Percentiles rank a stretch among this genome's conserved stretches.
Conservation (phyloP, 1,140 invertebrate species). For the Halyomorpha halys region DNA sequence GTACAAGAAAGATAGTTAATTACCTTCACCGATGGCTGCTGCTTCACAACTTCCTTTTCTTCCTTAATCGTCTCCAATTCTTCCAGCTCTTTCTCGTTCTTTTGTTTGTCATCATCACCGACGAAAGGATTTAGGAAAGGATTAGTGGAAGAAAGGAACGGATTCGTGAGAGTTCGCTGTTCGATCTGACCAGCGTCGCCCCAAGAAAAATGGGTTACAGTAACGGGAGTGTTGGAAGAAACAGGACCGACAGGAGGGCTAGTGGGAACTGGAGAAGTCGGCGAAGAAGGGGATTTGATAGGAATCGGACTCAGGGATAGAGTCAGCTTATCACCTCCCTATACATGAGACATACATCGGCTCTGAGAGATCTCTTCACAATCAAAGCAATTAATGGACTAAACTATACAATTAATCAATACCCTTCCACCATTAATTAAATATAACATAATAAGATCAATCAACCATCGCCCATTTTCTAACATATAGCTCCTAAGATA, state of each 20-base stretch:
- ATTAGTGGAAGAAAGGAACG: conserved; percentile 37
- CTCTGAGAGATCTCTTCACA: no score
- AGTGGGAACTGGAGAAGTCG: conserved; percentile 26
- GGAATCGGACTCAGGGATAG: conserved; percentile 38
- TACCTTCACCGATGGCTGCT: conserved; percentile 9
- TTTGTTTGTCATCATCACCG: neutral
- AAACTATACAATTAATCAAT: no score
- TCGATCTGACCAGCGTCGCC: conserved; percentile 41
- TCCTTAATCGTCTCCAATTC: neutral
- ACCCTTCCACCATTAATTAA: no score
- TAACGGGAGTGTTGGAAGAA: conserved; percentile 40
- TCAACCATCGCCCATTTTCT: no score
- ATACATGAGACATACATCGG: conserved; percentile 16
- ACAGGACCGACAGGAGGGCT: conserved; percentile 21
- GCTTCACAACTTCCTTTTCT: neutral
- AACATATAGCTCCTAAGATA: no score
- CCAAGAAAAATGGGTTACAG: conserved; percentile 45
- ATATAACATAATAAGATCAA: no score
- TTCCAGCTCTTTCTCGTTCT: neutral
- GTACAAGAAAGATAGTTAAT: conserved; percentile 28
- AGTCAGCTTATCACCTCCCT: conserved; percentile 67
- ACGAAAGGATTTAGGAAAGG: conserved; percentile 38
- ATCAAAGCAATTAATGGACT: no score
- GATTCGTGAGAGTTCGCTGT: conserved; percentile 34
- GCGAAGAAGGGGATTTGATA: conserved; percentile 25